A percentile compares a stretch with the other conserved stretches of the same genome.
Conservation (phyloP, 2,888 invertebrate genomes). For the Polyommatus icarus region DNA sequence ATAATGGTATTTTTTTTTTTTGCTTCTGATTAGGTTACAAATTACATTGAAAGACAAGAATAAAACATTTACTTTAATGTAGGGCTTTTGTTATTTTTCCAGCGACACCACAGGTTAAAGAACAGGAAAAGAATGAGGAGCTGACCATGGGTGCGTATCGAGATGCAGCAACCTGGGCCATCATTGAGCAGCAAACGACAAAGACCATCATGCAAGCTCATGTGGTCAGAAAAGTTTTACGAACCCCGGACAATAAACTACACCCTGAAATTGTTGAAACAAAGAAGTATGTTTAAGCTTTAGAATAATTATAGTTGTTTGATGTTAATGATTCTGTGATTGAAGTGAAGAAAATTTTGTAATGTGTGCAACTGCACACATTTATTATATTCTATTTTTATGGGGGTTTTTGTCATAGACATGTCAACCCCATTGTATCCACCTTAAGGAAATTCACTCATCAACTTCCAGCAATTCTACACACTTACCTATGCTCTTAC, state of each 20-base stretch:
- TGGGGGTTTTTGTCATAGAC: too few relatives aligned
- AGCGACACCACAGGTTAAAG: slow-evolving; percentile 50
- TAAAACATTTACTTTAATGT: background rate
- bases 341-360: too few relatives aligned
- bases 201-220: slow-evolving; percentile 56
- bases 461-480: too few relatives aligned
- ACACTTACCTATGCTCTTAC: too few relatives aligned
- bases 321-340: too few relatives aligned
- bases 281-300: slow-evolving; percentile 55
- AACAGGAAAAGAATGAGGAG: slow-evolving; percentile 44
- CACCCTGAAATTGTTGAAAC: slow-evolving; percentile 53
- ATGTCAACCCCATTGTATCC: too few relatives aligned
- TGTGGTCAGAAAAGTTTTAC: slow-evolving; percentile 53
- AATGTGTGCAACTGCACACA: too few relatives aligned
- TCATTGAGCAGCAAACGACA: slow-evolving; percentile 56
- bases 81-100: background rate
- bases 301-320: background rate
- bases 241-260: slow-evolving; percentile 47
- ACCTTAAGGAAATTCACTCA: too few relatives aligned
- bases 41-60: too few relatives aligned
- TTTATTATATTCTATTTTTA: too few relatives aligned
- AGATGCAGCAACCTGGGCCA: slow-evolving; percentile 50
- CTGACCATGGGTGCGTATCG: slow-evolving; percentile 50
- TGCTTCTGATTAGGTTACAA: too few relatives aligned
- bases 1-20: too few relatives aligned